Evolutionary conservation across 1,140 invertebrate genomes (phyloP).

Genomic region (Ceratitis capitata): DNA sequence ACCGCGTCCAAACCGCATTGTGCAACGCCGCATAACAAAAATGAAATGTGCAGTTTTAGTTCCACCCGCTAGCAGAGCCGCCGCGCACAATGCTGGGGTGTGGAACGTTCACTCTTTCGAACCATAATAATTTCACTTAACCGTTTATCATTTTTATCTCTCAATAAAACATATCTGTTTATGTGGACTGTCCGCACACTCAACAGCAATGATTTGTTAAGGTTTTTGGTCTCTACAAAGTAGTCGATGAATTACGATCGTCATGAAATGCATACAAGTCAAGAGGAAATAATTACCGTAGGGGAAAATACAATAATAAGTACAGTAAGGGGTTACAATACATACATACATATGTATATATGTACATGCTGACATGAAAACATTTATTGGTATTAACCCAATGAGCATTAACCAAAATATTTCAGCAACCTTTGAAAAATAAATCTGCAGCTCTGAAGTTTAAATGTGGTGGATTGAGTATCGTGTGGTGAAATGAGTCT

Average conservation of each 20-base stretch:
- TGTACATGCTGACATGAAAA: too few species aligned
- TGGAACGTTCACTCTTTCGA: neutral
- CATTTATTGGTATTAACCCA: too few species aligned
- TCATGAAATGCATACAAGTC: too few species aligned
- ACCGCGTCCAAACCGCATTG: too few species aligned
- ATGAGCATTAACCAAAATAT: too few species aligned
- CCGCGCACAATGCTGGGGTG: neutral
- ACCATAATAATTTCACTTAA: constrained; percentile 6
- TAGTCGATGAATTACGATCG: constrained; percentile 4
- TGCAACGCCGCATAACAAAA: neutral
- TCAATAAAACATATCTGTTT: constrained; percentile 32
- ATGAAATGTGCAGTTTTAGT: neutral
- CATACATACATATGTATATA: neutral
- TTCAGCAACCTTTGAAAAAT: too few species aligned
- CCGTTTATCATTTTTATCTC: constrained; percentile 34
- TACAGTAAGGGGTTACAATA: too few species aligned
- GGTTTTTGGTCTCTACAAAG: neutral
- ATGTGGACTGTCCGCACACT: neutral
- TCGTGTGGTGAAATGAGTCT: too few species aligned
- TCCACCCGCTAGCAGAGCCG: neutral
- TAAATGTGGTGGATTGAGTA: too few species aligned
- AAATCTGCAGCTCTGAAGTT: too few species aligned
- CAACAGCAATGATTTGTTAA: constrained; percentile 4
- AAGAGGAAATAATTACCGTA: neutral
- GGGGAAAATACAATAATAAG: neutral